A percentile compares a stretch with the other conserved stretches of the same genome.
These are phyloP conservation scores for Leucoraja ocellata DNA, from an alignment of 2,797 vertebrate species.

Conservation along the genomic window DNA sequence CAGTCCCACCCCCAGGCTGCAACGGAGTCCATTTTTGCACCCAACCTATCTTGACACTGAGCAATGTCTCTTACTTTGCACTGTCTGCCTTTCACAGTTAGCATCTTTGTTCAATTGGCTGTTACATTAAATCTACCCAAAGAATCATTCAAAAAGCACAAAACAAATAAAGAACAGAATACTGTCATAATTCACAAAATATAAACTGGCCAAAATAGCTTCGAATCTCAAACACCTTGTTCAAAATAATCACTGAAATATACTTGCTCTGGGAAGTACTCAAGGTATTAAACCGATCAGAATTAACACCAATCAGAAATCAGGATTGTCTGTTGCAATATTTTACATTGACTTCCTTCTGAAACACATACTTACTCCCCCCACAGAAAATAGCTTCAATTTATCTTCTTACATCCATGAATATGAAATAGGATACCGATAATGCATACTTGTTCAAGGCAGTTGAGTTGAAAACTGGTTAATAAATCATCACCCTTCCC, in stretches of 20 bases:
- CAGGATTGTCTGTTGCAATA: neutral
- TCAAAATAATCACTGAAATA: neutral
- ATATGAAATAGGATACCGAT: no score
- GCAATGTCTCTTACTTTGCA: neutral
- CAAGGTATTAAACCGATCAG: slow-evolving; percentile 1
- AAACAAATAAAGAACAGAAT: neutral
- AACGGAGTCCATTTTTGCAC: no score
- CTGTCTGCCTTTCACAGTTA: neutral
- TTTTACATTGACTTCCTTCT: neutral
- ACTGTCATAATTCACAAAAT: slow-evolving; percentile 13
- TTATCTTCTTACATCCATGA: neutral
- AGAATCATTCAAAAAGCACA: neutral
- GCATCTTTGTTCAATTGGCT: neutral
- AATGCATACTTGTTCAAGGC: neutral
- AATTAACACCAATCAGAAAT: neutral
- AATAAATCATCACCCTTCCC: neutral
- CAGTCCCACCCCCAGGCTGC: no score
- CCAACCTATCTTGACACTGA: neutral
- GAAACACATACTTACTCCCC: neutral
- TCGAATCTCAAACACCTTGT: neutral
- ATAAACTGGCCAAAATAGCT: neutral
- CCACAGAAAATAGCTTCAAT: neutral
- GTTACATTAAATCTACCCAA: neutral
- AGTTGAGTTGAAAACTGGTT: slow-evolving; percentile 4
- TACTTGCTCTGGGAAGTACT: neutral